Evolutionary conservation across 2,113 vertebrate species (phyloP), one percentile per base, ranked within the genome.

Genomic region (Paralichthys olivaceus): DNA sequence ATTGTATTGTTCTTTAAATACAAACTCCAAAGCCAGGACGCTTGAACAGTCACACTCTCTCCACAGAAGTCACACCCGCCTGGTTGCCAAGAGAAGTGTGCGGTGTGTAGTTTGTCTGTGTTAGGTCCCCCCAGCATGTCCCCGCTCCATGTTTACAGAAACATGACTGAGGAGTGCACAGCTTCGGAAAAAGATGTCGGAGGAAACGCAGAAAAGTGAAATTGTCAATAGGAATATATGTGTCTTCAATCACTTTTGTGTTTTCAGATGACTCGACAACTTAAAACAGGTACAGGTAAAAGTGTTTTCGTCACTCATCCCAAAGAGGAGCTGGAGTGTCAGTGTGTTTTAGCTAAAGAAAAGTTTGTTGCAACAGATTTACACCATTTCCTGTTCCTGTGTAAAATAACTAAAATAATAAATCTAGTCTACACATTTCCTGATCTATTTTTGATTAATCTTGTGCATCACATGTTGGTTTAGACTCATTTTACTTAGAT

Each of bases 51-150:
- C 89, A 60, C 87, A 87, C 86, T 73, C 71, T 78, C 83, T 64
- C 77, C 78, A 77, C 83, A 87, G 79, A 85, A 85, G 60, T 92
- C 89, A 81, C 91, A 91, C 89, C 65, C 2, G 49, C 28, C 37
- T 61, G 74, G 60, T 78, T 89, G 84, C 84, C 86, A 86, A 64
- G 67, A 70, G 75, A 82, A 77, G 73, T 76, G 78, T 79, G 70
- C 58, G 73, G 55, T 63, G 80, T 55, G 34, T 72, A 56, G 63
- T 62, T 80, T 81, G 71, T 79, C 75, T 60, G 62, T 61, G 80
- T 79, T 47, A 49, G 63, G 68, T 58, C 84, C 86, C 71, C 71
- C 77, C 76, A 47, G 79, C 77, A 65, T 47, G 45, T 47, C 76
- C 56, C 17, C 58, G n/a, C 19, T 54, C 19, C 62, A 7, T 68